phyloP scores from a whole-genome alignment of 2,113 vertebrate species.

The Chlorodrepanis virens region DNA sequence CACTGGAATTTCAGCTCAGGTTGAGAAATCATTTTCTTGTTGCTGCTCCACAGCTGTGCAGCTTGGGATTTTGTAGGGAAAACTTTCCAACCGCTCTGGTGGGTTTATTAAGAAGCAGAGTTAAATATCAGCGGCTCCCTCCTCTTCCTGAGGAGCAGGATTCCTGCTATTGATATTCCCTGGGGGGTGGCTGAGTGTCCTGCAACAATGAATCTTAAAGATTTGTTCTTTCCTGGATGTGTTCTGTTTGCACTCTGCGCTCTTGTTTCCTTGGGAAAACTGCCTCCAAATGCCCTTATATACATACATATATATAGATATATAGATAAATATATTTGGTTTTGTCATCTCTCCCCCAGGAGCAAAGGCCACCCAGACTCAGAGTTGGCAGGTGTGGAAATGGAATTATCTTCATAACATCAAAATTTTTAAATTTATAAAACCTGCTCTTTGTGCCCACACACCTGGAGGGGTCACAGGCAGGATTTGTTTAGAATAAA shows the following conservation, averaged over 20 bases:
- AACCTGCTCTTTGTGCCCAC: not conserved
- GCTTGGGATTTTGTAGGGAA: not conserved
- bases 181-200: rapidly evolving
- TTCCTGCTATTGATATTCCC: not conserved
- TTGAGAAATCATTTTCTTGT: not conserved
- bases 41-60: not conserved
- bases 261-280: not conserved
- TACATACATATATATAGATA: too few species aligned
- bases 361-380: rapidly evolving
- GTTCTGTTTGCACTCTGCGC: not conserved
- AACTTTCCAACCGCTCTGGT: not conserved
- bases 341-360: rapidly evolving
- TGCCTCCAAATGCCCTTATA: too few species aligned
- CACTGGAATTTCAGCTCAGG: not conserved
- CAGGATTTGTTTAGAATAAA: not conserved
- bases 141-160: not conserved
- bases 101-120: not conserved
- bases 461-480: not conserved
- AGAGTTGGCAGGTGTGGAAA: rapidly evolving
- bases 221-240: rapidly evolving
- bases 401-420: not conserved
- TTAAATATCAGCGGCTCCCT: not conserved
- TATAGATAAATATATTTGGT: rapidly evolving
- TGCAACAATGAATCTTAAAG: not conserved
- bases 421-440: not conserved